A percentile compares a stretch with the other conserved stretches of the same genome.
Conservation (phyloP, 1,140 invertebrate genomes). For the Pseudomyrmex concolor region DNA sequence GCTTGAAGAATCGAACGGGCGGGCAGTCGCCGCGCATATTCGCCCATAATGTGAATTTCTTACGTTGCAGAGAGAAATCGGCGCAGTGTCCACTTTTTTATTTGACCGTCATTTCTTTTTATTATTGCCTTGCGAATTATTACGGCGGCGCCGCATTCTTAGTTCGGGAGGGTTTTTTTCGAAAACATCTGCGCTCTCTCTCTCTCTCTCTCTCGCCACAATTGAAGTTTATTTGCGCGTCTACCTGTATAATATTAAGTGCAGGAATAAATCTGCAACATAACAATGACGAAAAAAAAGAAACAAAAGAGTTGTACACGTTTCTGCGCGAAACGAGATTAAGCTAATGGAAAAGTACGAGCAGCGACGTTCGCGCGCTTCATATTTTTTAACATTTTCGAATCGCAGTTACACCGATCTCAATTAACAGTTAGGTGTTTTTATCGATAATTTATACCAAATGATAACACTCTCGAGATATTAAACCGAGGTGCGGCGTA, state of each 20-base stretch:
- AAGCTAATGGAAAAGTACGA: slow-evolving; percentile 30
- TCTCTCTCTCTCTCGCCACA: too few relatives aligned
- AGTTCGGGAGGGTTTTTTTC: too few relatives aligned
- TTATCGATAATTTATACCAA: slow-evolving; percentile 54
- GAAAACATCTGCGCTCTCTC: too few relatives aligned
- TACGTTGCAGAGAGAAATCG: not conserved
- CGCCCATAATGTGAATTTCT: slow-evolving; percentile 27
- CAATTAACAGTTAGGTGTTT: slow-evolving; percentile 43
- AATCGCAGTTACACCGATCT: slow-evolving; percentile 23
- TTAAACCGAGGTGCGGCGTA: slow-evolving; percentile 18
- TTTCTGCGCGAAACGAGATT: not conserved
- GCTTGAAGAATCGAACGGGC: slow-evolving; percentile 24
- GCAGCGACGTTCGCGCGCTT: not conserved
- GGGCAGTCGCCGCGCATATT: slow-evolving; percentile 29
- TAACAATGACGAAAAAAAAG: not conserved
- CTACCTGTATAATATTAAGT: not conserved
- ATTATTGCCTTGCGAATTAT: too few relatives aligned
- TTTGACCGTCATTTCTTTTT: too few relatives aligned
- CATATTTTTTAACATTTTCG: slow-evolving; percentile 8
- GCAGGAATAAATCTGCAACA: not conserved
- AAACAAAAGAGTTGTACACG: not conserved
- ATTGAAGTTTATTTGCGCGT: too few relatives aligned
- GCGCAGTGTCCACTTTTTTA: too few relatives aligned
- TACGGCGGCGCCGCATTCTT: too few relatives aligned
- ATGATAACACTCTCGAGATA: slow-evolving; percentile 39